Conservation (phyloP, 2,888 invertebrate genomes). For the Aleiodes alternator region DNA sequence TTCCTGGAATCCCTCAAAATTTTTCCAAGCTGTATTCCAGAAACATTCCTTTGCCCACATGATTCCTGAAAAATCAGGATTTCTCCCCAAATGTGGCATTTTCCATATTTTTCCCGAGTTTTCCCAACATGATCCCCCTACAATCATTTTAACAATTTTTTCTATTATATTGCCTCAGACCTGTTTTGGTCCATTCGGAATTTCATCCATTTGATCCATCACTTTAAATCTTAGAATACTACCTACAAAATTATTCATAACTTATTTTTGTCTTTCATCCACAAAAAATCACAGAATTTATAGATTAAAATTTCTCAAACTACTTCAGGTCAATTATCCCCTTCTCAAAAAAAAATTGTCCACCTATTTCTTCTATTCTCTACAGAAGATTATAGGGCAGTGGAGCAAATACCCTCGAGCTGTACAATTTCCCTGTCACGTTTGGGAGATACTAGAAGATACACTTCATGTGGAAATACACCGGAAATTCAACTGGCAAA, state of each 20-base stretch:
- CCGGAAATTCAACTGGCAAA: constrained; percentile 31
- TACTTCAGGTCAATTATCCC: too few species aligned
- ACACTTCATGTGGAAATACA: constrained; percentile 29
- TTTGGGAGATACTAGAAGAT: constrained; percentile 13
- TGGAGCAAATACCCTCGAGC: constrained; percentile 6
- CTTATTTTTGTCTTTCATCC: not conserved
- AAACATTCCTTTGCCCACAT: too few species aligned
- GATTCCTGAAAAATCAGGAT: too few species aligned
- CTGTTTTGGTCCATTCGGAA: too few species aligned
- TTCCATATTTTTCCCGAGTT: too few species aligned
- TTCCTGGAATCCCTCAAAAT: too few species aligned
- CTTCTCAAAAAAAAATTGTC: not conserved
- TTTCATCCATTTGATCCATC: constrained; percentile 45
- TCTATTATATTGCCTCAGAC: too few species aligned
- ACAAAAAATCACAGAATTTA: constrained; percentile 23
- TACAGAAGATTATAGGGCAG: constrained; percentile 32
- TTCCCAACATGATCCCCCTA: not conserved
- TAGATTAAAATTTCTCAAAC: not conserved
- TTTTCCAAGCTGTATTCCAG: too few species aligned
- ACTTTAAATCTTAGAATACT: constrained; percentile 3
- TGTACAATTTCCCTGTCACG: constrained; percentile 26
- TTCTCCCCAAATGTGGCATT: too few species aligned
- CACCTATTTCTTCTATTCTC: not conserved
- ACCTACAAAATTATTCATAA: not conserved
- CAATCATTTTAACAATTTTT: too few species aligned